These are phyloP conservation scores for Thecophora atra DNA, from an alignment of 2,888 invertebrate genomes.

Conservation along the genomic window DNA sequence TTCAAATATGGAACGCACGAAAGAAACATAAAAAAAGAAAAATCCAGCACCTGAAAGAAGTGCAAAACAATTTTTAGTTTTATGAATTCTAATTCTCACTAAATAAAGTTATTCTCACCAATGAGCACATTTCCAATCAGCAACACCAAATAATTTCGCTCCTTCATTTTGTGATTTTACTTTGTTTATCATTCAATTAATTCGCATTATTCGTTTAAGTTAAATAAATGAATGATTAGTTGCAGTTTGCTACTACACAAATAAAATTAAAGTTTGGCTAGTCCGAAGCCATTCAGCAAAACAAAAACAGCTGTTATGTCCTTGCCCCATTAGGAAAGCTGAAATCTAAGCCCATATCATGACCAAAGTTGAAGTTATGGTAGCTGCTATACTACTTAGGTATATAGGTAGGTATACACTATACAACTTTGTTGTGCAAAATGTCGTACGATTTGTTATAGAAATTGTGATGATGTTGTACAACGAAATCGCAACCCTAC, in stretches of 20 bases:
- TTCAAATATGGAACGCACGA: constrained; percentile 79
- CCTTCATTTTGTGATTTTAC: constrained; percentile 54
- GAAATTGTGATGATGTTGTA: too few species aligned
- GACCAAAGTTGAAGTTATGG: too few species aligned
- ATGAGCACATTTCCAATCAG: constrained; percentile 62
- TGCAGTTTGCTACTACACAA: constrained; percentile 16
- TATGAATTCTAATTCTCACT: background rate
- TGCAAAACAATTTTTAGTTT: constrained; percentile 5
- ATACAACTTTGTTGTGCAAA: too few species aligned
- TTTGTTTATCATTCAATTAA: constrained; percentile 31
- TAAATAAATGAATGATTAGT: background rate
- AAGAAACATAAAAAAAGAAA: constrained; percentile 72
- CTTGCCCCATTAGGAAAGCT: too few species aligned
- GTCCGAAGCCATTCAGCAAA: background rate
- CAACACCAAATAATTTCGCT: constrained; percentile 54
- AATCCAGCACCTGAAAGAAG: constrained; percentile 70
- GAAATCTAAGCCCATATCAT: too few species aligned
- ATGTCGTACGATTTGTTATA: too few species aligned
- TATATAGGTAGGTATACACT: too few species aligned
- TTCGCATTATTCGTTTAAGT: constrained; percentile 15
- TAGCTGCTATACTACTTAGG: too few species aligned
- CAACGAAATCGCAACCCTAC: too few species aligned
- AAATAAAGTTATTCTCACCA: constrained; percentile 57
- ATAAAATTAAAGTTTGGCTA: background rate
- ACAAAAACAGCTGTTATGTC: constrained; percentile 10